Evolutionary conservation across 2,113 vertebrate species (phyloP), one percentile per base, ranked within the genome.

Genomic region (Tenebrosternarchus preto): DNA sequence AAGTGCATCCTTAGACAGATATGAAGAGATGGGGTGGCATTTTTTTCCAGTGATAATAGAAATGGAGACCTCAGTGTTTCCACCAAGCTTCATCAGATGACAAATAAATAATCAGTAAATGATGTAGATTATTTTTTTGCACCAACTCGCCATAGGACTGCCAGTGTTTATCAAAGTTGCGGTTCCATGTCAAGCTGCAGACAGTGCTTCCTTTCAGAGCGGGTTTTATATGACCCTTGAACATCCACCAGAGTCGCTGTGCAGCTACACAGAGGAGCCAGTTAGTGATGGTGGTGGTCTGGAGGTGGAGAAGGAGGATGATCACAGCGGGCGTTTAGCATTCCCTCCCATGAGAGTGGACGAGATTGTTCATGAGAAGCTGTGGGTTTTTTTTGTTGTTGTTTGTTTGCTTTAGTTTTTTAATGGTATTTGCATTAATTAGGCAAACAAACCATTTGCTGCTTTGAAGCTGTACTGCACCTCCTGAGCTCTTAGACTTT

Each of bases 401-500:
- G 57, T n/a, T n/a, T n/a, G n/a, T n/a, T n/a, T n/a, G n/a, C n/a
- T n/a, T n/a, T n/a, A n/a, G n/a, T n/a, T n/a, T n/a, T n/a, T n/a
- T 0, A 27, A 57, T 31, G 31, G 33, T 24, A 60, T 73, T 78
- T 73, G 27, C 69, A 60, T n/a, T 61, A 29, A 78, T 78, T 53
- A 57, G 61, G 61, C 33, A 73, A 78, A 73, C 55, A 61, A 78
- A 73, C 46, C 39, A 61, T 83, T 53, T 76, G 19, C 33, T 4
- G 69, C 29, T 82, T 20, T 43, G 22, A 72, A 55, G n/a, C 20
- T n/a, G 46, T 57, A 73, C 57, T 22, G 31, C 31, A 67, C 6
- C n/a, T 39, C 1, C 63, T 4, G 39, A 67, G 53, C 24, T 24
- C 16, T 64, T 31, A 31, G 3, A 29, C 29, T 4, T 27, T 64